Evolutionary conservation across 2,888 invertebrate species (phyloP).

Genomic region (Drosophila nr. perissopoda): DNA sequence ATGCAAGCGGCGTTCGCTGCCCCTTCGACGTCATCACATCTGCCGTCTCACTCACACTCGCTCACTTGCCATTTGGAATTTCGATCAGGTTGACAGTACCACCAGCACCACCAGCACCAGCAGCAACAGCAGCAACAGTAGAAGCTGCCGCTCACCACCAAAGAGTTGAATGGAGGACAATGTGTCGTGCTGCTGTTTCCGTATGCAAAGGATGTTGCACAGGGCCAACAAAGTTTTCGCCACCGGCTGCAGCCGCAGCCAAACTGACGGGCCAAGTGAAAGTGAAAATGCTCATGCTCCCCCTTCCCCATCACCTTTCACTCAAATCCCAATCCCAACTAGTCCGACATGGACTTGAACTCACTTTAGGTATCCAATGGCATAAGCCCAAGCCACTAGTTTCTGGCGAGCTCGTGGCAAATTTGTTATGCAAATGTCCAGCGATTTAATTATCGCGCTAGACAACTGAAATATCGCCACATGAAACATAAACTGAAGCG

Average conservation of each 20-base stretch:
- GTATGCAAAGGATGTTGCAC: constrained; percentile 83
- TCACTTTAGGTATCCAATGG: constrained; percentile 34
- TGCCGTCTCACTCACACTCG: constrained; percentile 59
- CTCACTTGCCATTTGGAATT: constrained; percentile 58
- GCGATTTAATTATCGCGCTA: constrained; percentile 83
- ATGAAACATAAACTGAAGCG: constrained; percentile 76
- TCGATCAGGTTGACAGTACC: constrained; percentile 77
- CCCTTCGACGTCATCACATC: constrained; percentile 63
- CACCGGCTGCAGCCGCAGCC: constrained; percentile 39
- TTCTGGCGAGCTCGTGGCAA: constrained; percentile 38
- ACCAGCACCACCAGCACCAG: constrained; percentile 19
- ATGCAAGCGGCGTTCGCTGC: constrained; percentile 73
- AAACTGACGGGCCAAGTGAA: constrained; percentile 79
- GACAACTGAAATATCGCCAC: constrained; percentile 83
- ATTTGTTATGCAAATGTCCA: constrained; percentile 82
- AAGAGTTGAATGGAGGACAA: constrained; percentile 78
- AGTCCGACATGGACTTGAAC: constrained; percentile 75
- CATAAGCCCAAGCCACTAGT: constrained; percentile 16
- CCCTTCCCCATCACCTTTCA: background rate
- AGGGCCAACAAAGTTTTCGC: constrained; percentile 79
- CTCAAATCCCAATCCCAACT: background rate
- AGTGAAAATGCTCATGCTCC: constrained; percentile 67
- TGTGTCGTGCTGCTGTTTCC: constrained; percentile 77
- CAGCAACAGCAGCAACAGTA: constrained; percentile 11
- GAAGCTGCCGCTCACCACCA: constrained; percentile 37